A percentile compares a stretch with the other conserved stretches of the same genome.
phyloP scores from a whole-genome alignment of 53 echinoderm and acorn worm species.

The Antedon mediterranea region DNA sequence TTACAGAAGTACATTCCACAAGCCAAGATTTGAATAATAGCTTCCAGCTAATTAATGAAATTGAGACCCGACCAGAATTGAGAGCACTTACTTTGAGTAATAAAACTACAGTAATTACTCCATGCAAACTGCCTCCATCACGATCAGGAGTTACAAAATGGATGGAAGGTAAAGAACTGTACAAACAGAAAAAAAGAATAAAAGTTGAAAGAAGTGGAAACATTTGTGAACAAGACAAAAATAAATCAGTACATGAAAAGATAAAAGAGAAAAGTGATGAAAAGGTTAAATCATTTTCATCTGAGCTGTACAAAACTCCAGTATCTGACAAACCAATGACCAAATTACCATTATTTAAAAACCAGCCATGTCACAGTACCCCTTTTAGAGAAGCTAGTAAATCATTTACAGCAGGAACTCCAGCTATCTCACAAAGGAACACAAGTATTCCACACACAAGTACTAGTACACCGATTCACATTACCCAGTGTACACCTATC shows the following conservation, averaged over 20 bases:
- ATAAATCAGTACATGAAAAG: not conserved
- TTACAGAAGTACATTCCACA: constrained; percentile 12
- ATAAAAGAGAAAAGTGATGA: not conserved
- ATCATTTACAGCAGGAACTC: no score
- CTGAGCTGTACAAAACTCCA: not conserved
- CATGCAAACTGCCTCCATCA: constrained; percentile 46
- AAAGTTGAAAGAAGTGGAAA: not conserved
- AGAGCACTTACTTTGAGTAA: constrained; percentile 26
- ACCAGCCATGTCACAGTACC: constrained; percentile 45
- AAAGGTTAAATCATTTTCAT: no score
- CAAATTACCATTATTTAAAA: not conserved
- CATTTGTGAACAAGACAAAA: not conserved
- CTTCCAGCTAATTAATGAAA: constrained; percentile 20
- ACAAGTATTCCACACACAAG: no score
- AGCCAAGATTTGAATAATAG: constrained; percentile 23
- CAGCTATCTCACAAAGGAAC: no score
- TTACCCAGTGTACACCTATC: not conserved
- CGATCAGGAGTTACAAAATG: constrained; percentile 32
- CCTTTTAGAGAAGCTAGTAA: constrained; percentile 11
- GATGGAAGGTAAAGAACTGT: constrained; percentile 31
- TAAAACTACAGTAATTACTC: constrained; percentile 50
- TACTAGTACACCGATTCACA: not conserved
- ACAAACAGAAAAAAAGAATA: not conserved
- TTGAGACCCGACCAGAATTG: constrained; percentile 9
- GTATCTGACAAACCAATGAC: not conserved